Base-by-base conservation (phyloP, 1,140 invertebrate genomes). In the Neodiprion pinetum region DNA sequence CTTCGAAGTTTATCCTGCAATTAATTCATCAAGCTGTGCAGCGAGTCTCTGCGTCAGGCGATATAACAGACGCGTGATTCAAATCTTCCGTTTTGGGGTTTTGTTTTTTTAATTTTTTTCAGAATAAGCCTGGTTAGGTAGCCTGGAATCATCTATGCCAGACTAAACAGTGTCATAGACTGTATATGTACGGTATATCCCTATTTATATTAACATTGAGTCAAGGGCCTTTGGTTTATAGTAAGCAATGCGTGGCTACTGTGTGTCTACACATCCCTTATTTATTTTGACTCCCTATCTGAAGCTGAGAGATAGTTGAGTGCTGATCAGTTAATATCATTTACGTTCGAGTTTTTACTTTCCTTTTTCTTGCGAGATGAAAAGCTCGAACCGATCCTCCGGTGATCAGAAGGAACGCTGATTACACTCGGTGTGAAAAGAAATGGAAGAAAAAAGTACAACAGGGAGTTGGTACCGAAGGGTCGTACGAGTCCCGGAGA, bases 401-500 rank as follows among this genome's bases (percentile, higher is more conserved):
- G 53, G 11, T 61, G 53, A 61, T 61, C 53, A 61, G 53, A 14
- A 61, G n/a, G 53, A 61, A 17, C 11, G 53, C 53, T 61, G 53
- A 40, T 40, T 40, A 40, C 28, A 40, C 28, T 12, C 11, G 53
- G 11, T 61, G 53, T 14, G n/a, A 61, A 61, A 17, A 40, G 28
- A 40, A 40, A 40, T 40, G 5, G 5, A 61, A 61, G 53, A 61
- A 14, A 61, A 61, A 12, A 17, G 17, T 14, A 61, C 53, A 17
- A 8, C n/a, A 61, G n/a, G 53, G 11, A 61, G 11, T 61, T 17
- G 53, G n/a, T 14, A 11, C 11, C n/a, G n/a, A 61, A 61, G n/a
- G 53, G 11, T 17, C 11, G 53, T 61, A 14, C 53, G 53, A 61
- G 8, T 61, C 11, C 11, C n/a, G 11, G n/a, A 61, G 11, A 83